phyloP scores from a whole-genome alignment of 1,140 invertebrate genomes.

The Dreissena polymorpha region DNA sequence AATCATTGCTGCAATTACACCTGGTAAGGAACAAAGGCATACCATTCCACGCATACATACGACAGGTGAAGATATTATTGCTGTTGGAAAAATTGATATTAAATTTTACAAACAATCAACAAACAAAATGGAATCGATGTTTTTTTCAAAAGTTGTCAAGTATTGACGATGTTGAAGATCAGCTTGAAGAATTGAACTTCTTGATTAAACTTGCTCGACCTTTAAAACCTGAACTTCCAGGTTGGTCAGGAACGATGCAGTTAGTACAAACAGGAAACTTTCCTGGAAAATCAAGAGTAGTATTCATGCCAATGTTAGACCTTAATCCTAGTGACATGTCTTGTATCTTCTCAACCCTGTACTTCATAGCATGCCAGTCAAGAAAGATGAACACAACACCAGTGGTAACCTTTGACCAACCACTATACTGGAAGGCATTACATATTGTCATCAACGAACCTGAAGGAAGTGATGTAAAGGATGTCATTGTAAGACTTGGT shows the following conservation, averaged over 20 bases:
- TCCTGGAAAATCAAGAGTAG: slow-evolving; percentile 60
- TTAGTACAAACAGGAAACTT: slow-evolving; percentile 36
- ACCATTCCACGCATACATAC: slow-evolving; percentile 34
- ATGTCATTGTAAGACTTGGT: too few relatives aligned
- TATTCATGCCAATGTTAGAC: slow-evolving; percentile 69
- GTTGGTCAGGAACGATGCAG: slow-evolving; percentile 56
- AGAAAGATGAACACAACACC: background rate
- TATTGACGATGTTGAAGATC: background rate
- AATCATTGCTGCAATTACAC: slow-evolving; percentile 61
- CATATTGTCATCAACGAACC: too few relatives aligned
- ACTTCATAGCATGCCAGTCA: slow-evolving; percentile 57
- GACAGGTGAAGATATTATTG: slow-evolving; percentile 39
- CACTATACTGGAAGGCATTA: too few relatives aligned
- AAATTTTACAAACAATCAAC: slow-evolving; percentile 24
- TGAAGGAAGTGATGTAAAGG: too few relatives aligned
- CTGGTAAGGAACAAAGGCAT: slow-evolving; percentile 10
- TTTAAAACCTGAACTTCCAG: slow-evolving; percentile 31
- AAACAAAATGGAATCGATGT: slow-evolving; percentile 8
- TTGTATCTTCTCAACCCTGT: slow-evolving; percentile 68
- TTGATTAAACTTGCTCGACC: slow-evolving; percentile 49
- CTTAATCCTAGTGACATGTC: slow-evolving; percentile 65
- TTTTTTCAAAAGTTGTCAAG: slow-evolving; percentile 31
- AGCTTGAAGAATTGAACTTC: slow-evolving; percentile 27
- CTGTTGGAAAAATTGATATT: slow-evolving; percentile 50
- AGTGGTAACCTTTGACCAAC: too few relatives aligned